Conservation (phyloP, 2,797 vertebrate species). For the Poliocrania exsul region DNA sequence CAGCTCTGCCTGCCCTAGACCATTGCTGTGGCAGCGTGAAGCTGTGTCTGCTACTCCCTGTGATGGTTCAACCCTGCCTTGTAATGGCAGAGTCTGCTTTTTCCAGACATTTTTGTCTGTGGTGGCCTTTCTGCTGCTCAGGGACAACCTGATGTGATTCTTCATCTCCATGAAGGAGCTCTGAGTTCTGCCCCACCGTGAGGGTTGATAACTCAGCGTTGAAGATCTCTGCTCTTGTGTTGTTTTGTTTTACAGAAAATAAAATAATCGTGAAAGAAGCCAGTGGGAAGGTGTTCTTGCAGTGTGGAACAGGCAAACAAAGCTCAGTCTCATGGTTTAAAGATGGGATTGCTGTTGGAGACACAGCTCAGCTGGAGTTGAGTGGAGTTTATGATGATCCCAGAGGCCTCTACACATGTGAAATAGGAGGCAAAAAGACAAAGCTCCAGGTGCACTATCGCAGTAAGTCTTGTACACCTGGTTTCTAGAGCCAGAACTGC, state of each 20-base stretch:
- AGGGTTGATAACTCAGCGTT: not conserved
- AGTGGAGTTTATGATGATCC: conserved; percentile 10
- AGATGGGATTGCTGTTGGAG: rapidly evolving
- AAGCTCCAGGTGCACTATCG: conserved; percentile 60
- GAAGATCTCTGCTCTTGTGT: not conserved
- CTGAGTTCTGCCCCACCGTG: rapidly evolving
- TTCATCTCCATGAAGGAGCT: not conserved
- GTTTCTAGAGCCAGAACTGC: not conserved
- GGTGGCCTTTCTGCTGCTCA: rapidly evolving
- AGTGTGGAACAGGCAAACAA: rapidly evolving
- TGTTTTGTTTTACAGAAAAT: not conserved
- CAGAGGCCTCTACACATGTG: not conserved
- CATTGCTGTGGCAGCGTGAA: not conserved
- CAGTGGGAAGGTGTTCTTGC: conserved; percentile 4
- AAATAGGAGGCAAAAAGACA: rapidly evolving
- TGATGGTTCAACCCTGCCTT: not conserved
- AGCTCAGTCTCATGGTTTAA: rapidly evolving
- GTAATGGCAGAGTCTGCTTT: not conserved
- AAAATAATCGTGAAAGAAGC: not conserved
- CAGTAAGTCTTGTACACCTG: conserved; percentile 26
- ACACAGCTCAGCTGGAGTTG: not conserved
- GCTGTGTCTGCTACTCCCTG: not conserved
- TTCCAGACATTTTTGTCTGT: not conserved
- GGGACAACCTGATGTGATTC: not conserved
- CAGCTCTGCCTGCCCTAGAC: not conserved